phyloP scores from a whole-genome alignment of 2,888 invertebrate species.

The Drosophila planitibia region DNA sequence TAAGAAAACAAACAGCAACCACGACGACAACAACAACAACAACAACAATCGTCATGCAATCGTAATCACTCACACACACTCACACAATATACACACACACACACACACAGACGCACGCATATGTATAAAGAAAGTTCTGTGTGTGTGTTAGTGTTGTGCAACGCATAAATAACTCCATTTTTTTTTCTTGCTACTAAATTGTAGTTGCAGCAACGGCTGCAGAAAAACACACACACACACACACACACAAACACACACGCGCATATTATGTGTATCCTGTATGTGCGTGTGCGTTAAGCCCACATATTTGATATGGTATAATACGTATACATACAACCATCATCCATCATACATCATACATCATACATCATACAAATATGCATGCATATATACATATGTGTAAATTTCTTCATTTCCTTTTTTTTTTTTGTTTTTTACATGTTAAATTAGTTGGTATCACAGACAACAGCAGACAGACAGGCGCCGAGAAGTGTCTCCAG shows the following conservation, averaged over 20 bases:
- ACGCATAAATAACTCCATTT: neutral
- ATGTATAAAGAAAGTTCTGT: conserved; percentile 29
- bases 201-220: conserved; percentile 26
- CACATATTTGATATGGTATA: conserved; percentile 3
- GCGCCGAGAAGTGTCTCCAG: conserved; percentile 12
- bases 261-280: neutral
- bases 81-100: neutral
- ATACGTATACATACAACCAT: neutral
- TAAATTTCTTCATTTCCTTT: neutral
- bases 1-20: neutral
- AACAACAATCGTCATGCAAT: neutral
- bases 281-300: conserved; percentile 1
- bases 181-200: conserved; percentile 34
- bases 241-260: neutral
- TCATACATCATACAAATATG: conserved; percentile 15
- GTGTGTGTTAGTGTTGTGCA: conserved; percentile 7
- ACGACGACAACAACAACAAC: neutral
- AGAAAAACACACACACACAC: conserved; percentile 9
- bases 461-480: conserved; percentile 8
- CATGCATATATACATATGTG: conserved; percentile 17
- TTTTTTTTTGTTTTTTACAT: conserved; percentile 38
- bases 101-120: conserved; percentile 7
- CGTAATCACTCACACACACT: conserved; percentile 7
- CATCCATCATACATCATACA: neutral
- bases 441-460: conserved; percentile 55